Evolutionary conservation across 2,113 vertebrate genomes (phyloP), one percentile per base, ranked within the genome.

Genomic region (Xiphorhynchus elegans): DNA sequence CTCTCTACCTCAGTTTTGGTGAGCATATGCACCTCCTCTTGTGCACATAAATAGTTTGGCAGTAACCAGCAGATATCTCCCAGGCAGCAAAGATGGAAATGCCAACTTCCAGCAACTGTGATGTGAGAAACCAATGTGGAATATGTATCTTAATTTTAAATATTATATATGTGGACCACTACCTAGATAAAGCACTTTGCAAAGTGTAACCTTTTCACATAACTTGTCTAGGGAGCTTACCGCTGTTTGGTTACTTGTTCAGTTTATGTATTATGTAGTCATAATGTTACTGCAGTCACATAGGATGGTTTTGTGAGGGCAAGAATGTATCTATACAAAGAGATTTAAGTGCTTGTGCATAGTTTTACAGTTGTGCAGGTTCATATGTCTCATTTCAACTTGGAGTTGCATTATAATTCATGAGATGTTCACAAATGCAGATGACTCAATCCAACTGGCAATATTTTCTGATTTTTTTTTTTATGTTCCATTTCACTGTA

Each of bases 401-500:
- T 79, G 28, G 37, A 59, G 53, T 13, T 58, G 37, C 13, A 76
- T 53, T 64, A 20, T 10, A 77, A 72, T 66, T 86, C 59, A 29
- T 67, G 28, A 68, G 53, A 78, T 49, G 66, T 55, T 96, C 60
- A 47, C 21, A 78, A 95, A 56, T 33, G 78, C 58, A 86, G 81
- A 94, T 95, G 88, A 96, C 68, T 96, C 92, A 93, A 56, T 86
- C 37, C 72, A 84, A 72, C 49, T 93, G 95, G 88, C 91, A 96
- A 89, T 24, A 16, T 79, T 83, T 91, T 91, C 64, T 88, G 52
- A 42, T 69, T 64, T 66, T 64, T 87, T 80, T 84, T 87, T 66
- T 85, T 8, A 40, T 80, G 50, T 84, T 96, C 84, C 66, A 11
- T 89, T 92, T 78, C 42, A 31, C 78, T 81, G 26, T 46, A 74